Evolutionary conservation across 37 sponge, comb jelly and placozoan genomes (phyloP).

Genomic region (Hexactinellida sp.): DNA sequence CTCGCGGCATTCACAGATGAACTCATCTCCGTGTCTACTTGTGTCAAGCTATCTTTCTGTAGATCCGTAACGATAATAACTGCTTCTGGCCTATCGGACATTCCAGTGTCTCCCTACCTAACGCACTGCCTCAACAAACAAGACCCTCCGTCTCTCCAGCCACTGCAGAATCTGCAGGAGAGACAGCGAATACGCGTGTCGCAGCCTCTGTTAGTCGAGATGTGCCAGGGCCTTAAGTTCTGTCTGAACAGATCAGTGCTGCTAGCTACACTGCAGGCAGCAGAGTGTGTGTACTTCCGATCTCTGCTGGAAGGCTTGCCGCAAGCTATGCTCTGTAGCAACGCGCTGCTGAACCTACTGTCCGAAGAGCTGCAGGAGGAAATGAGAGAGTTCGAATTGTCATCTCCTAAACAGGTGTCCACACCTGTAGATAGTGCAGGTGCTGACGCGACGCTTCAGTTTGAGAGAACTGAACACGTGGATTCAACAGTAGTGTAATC

Average conservation of each 20-base stretch:
- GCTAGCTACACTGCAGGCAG: background rate
- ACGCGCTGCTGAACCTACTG: background rate
- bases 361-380: background rate
- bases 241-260: background rate
- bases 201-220: background rate
- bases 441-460: background rate
- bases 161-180: background rate
- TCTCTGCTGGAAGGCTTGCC: background rate
- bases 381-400: background rate
- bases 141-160: background rate
- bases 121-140: background rate
- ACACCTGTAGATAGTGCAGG: background rate
- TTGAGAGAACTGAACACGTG: background rate
- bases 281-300: background rate
- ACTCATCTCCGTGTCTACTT: background rate
- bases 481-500: background rate
- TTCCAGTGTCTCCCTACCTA: background rate
- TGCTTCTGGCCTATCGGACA: background rate
- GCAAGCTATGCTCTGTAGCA: background rate
- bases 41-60: background rate
- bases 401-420: background rate
- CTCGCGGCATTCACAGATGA: background rate
- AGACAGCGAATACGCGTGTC: background rate
- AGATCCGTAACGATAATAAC: background rate
- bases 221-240: background rate